Evolutionary conservation across 2,113 vertebrate genomes (phyloP).

Genomic region (Pterocles burchelli): DNA sequence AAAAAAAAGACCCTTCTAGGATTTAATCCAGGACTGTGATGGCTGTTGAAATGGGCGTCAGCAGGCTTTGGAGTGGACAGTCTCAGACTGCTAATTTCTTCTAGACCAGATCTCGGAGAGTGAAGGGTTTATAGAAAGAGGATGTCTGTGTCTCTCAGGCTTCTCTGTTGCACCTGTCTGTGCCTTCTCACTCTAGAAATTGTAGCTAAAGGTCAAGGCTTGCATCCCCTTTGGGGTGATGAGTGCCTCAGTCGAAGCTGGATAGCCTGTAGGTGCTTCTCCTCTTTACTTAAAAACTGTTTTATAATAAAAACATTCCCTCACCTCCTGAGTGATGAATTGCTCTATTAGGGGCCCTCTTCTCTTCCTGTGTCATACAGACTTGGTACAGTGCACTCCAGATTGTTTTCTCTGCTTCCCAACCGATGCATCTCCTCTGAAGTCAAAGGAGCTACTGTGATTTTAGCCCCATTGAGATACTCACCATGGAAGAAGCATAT

Average conservation of each 20-base stretch:
- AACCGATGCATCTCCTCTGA: conserved; percentile 12
- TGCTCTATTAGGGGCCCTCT: not conserved
- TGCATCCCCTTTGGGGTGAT: fast-evolving
- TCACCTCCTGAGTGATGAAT: not conserved
- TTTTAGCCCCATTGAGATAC: conserved; percentile 54
- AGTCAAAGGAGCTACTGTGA: conserved; percentile 53
- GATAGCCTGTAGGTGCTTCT: not conserved
- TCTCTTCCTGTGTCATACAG: not conserved
- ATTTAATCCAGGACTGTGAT: not conserved
- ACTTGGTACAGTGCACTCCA: not conserved
- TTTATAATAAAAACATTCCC: not conserved
- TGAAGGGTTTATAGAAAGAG: not conserved
- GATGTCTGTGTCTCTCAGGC: not conserved
- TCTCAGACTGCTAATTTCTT: not conserved
- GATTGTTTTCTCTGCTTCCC: not conserved
- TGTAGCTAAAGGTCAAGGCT: not conserved
- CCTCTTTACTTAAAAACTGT: not conserved
- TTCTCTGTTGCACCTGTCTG: not conserved
- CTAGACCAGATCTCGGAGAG: not conserved
- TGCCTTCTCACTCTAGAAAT: not conserved
- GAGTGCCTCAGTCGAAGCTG: not conserved
- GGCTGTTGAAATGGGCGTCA: not conserved
- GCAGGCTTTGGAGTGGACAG: not conserved
- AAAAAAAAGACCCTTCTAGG: not conserved
- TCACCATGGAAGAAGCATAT: conserved; percentile 47